A percentile compares a stretch with the other conserved stretches of the same genome.
phyloP scores from a whole-genome alignment of 64 coral and sea anemone genomes.

The Montipora capricornis region DNA sequence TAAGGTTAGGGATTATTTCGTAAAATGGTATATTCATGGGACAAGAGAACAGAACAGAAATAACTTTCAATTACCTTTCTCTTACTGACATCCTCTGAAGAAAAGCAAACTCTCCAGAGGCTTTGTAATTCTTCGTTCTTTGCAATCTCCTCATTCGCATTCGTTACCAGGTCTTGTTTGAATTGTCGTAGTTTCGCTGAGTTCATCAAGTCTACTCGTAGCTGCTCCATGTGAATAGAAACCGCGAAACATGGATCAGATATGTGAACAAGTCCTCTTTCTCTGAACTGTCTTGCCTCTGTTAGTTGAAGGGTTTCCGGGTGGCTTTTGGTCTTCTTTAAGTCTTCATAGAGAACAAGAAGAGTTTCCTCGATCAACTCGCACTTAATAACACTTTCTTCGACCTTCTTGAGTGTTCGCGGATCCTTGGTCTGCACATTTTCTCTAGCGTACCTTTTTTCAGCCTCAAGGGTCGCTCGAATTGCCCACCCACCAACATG shows the following conservation, averaged over 20 bases:
- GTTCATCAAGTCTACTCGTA: conserved; percentile 44
- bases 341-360: not conserved
- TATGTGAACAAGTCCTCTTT: conserved; percentile 49
- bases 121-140: not conserved
- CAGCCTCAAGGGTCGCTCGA: not conserved
- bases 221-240: conserved; percentile 47
- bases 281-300: conserved; percentile 45
- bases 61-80: not conserved
- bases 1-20: too few relatives aligned
- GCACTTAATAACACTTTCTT: not conserved
- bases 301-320: conserved; percentile 58
- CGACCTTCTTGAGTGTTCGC: not conserved
- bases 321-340: not conserved
- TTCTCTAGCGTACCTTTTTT: not conserved
- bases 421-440: not conserved
- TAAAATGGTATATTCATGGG: too few relatives aligned
- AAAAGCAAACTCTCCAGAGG: not conserved
- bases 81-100: not conserved
- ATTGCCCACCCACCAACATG: conserved; percentile 46
- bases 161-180: not conserved
- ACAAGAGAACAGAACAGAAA: too few relatives aligned
- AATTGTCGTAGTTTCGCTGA: not conserved
- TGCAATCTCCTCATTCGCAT: not conserved
- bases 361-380: conserved; percentile 38
- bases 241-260: conserved; percentile 34